Percentiles rank a stretch among this genome's conserved stretches.
Conservation (phyloP, 2,888 invertebrate genomes). For the Sminthurinus aureus region DNA sequence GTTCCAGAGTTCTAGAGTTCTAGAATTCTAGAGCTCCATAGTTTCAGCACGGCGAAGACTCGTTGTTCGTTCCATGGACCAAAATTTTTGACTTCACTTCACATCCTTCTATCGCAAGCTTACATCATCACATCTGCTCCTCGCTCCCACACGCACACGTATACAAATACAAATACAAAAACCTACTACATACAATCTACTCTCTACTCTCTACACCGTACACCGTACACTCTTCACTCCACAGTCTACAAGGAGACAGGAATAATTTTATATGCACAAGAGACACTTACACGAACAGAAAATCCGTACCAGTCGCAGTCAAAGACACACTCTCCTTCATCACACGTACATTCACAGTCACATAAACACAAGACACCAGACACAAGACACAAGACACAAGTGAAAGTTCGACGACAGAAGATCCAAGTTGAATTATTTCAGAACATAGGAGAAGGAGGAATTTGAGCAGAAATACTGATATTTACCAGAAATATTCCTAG, state of each 20-base stretch:
- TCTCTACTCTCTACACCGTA: too few species aligned
- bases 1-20: too few species aligned
- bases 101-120: not conserved
- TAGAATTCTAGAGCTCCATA: too few species aligned
- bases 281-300: not conserved
- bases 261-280: not conserved
- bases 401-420: too few species aligned
- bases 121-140: slow-evolving; percentile 29
- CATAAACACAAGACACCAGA: not conserved
- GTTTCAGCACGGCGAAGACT: slow-evolving; percentile 14
- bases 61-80: slow-evolving; percentile 14
- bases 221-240: not conserved
- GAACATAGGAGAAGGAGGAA: too few species aligned
- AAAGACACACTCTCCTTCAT: too few species aligned
- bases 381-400: too few species aligned
- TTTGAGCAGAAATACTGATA: too few species aligned
- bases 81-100: slow-evolving; percentile 35
- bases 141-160: not conserved
- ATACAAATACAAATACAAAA: not conserved
- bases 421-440: too few species aligned
- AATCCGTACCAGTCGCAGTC: too few species aligned
- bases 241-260: not conserved
- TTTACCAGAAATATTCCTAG: too few species aligned
- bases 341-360: not conserved
- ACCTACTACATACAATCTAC: too few species aligned